Evolutionary conservation across 2,797 vertebrate species (phyloP).

Genomic region (Notoglanidium macrostoma): DNA sequence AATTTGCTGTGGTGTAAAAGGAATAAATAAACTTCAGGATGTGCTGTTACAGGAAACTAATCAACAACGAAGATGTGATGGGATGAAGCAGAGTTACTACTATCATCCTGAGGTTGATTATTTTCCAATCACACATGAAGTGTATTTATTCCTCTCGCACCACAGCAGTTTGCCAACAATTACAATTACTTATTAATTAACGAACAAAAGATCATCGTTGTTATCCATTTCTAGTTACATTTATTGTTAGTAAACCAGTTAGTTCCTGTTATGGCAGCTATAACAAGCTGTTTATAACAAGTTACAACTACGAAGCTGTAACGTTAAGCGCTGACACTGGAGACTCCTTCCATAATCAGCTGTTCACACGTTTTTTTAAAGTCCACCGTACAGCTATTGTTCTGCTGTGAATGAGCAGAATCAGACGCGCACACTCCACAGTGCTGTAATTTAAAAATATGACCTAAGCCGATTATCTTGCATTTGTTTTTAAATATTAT

Average conservation of each 20-base stretch:
- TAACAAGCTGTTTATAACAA: not conserved
- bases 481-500: not conserved
- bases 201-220: not conserved
- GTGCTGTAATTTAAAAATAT: not conserved
- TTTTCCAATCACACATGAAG: not conserved
- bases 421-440: too few species aligned
- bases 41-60: not conserved
- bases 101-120: not conserved
- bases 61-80: not conserved
- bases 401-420: too few species aligned
- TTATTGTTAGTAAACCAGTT: not conserved
- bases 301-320: too few species aligned
- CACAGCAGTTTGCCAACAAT: not conserved
- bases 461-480: not conserved
- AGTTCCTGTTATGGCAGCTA: not conserved
- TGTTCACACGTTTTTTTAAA: not conserved
- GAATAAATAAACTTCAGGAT: not conserved
- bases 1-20: not conserved
- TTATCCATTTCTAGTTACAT: not conserved
- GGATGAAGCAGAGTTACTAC: not conserved
- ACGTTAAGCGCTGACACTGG: too few species aligned
- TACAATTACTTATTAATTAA: not conserved
- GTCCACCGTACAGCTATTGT: too few species aligned
- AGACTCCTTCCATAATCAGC: not conserved
- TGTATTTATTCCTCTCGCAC: not conserved